Conservation (phyloP, 1,140 invertebrate genomes). For the Diachasmimorpha longicaudata region DNA sequence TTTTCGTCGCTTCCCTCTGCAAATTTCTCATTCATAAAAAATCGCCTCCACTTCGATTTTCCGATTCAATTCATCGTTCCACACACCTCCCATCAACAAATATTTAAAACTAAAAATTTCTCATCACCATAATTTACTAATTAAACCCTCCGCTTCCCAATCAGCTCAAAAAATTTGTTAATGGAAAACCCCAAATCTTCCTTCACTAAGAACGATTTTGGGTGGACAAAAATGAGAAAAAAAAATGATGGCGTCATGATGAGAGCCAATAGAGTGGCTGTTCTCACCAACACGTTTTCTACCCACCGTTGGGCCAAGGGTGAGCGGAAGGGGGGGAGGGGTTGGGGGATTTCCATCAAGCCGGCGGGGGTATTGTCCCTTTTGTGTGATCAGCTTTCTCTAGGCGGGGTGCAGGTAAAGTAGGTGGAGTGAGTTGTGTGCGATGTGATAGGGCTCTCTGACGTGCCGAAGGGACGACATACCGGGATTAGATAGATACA, state of each 20-base stretch:
- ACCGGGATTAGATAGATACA: no score
- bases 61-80: no score
- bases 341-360: not conserved
- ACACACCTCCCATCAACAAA: no score
- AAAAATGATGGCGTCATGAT: not conserved
- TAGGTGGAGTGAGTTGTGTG: not conserved
- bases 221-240: not conserved
- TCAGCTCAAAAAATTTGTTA: not conserved
- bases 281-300: not conserved
- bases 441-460: no score
- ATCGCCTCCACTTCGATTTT: no score
- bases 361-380: not conserved
- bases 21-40: no score
- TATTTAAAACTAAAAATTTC: no score
- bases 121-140: no score
- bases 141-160: no score
- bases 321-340: no score
- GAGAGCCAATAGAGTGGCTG: constrained; percentile 2
- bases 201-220: not conserved
- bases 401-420: constrained; percentile 25
- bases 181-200: not conserved
- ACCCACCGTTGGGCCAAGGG: not conserved
- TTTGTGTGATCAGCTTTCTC: constrained; percentile 15
- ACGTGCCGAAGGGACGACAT: no score
- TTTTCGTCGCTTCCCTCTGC: no score